phyloP scores from a whole-genome alignment of 37 sponge, comb jelly and placozoan genomes.

The Aplysina aerophoba region DNA sequence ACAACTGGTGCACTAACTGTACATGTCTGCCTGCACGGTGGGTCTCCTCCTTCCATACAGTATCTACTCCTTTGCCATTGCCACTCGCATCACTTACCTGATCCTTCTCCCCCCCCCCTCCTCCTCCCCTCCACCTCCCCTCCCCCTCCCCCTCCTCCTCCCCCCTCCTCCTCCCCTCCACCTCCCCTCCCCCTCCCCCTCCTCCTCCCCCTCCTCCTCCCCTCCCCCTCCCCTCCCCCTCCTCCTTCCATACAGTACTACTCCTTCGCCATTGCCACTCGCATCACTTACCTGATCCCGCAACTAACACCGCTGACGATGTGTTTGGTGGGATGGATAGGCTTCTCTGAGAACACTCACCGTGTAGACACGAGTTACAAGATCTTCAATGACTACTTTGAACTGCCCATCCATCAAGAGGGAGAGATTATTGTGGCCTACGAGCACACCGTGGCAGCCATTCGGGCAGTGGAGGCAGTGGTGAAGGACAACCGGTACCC shows the following conservation, averaged over 20 bases:
- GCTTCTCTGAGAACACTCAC: conserved; percentile 2
- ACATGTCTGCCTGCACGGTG: too few species aligned
- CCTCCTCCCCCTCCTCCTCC: too few species aligned
- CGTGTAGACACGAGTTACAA: conserved; percentile 56
- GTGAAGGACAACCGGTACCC: conserved; percentile 35
- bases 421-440: conserved; percentile 55
- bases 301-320: conserved; percentile 38
- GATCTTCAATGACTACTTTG: conserved; percentile 62
- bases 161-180: too few species aligned
- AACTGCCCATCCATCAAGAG: conserved; percentile 62
- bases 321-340: conserved; percentile 36
- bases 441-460: conserved; percentile 32
- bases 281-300: conserved; percentile 48
- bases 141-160: too few species aligned
- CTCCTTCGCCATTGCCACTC: conserved; percentile 57
- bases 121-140: too few species aligned
- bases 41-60: conserved; percentile 29
- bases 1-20: too few species aligned
- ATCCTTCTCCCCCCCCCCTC: too few species aligned
- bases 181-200: too few species aligned
- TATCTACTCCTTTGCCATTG: conserved; percentile 68
- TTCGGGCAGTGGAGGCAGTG: conserved; percentile 34
- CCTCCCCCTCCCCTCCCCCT: too few species aligned
- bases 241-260: conserved; percentile 50
- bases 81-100: conserved; percentile 49